A percentile compares a stretch with the other conserved stretches of the same genome.
Evolutionary conservation across 2,888 invertebrate species (phyloP).

Genomic region (Drosophila acutilabella): DNA sequence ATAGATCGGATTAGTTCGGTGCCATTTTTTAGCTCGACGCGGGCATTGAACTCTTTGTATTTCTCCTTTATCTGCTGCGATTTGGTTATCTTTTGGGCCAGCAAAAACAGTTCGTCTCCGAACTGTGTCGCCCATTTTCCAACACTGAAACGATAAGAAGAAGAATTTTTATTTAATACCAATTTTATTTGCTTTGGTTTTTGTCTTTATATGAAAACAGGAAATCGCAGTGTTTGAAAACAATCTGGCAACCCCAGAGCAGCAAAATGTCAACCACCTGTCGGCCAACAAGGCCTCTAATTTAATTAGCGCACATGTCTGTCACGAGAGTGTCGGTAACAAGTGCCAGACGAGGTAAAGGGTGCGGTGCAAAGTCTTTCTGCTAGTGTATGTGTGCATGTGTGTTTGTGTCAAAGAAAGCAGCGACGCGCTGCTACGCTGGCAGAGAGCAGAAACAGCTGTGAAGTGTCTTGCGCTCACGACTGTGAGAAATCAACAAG

Average conservation of each 20-base stretch:
- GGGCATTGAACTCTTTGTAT: constrained; percentile 92
- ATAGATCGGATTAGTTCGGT: constrained; percentile 91
- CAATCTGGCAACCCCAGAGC: constrained; percentile 19
- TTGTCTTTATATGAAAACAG: background rate
- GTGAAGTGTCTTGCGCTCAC: constrained; percentile 30
- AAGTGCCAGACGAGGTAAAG: background rate
- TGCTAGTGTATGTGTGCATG: background rate
- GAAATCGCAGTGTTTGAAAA: background rate
- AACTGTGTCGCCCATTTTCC: constrained; percentile 92
- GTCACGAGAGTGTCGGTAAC: constrained; percentile 39
- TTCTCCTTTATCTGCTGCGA: constrained; percentile 91
- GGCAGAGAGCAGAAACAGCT: constrained; percentile 59
- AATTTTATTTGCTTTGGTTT: background rate
- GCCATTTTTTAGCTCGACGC: constrained; percentile 92
- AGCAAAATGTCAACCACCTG: constrained; percentile 77
- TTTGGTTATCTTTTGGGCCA: constrained; percentile 91
- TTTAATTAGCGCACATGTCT: constrained; percentile 75
- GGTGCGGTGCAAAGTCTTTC: background rate
- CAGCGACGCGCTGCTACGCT: constrained; percentile 31
- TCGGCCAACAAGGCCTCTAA: constrained; percentile 69
- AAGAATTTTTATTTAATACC: background rate
- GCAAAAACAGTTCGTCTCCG: constrained; percentile 92
- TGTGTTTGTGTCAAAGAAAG: constrained; percentile 27
- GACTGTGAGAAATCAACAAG: constrained; percentile 67
- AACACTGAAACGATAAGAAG: constrained; percentile 83